Evolutionary conservation across 2,113 vertebrate species (phyloP).

Genomic region (Leucosticte australis): DNA sequence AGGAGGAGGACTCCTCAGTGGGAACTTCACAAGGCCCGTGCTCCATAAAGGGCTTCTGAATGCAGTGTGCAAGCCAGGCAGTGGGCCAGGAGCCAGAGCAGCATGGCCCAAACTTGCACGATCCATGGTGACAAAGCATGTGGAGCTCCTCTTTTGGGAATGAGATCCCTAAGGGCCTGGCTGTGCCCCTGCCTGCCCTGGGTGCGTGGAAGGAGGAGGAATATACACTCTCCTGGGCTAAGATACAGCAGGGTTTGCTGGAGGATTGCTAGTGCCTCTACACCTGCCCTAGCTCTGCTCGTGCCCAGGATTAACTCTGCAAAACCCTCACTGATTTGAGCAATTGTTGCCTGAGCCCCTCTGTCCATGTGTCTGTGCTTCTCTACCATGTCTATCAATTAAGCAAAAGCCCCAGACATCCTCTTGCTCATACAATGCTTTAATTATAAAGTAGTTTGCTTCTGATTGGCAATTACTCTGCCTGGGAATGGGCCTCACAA

Average conservation of each 20-base stretch:
- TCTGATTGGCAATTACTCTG: slow-evolving; percentile 46
- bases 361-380: not conserved
- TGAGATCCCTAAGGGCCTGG: slow-evolving; percentile 3
- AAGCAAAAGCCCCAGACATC: slow-evolving; percentile 13
- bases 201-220: not conserved
- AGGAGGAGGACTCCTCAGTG: not conserved
- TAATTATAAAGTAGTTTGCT: slow-evolving; percentile 49
- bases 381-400: not conserved
- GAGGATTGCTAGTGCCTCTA: not conserved
- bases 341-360: not conserved
- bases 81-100: not conserved
- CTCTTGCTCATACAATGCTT: slow-evolving; percentile 23
- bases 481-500: not conserved
- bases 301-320: not conserved
- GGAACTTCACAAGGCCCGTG: not conserved
- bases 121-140: not conserved
- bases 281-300: not conserved
- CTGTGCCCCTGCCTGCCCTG: not conserved
- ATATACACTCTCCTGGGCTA: not conserved
- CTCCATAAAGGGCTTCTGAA: not conserved
- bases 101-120: not conserved
- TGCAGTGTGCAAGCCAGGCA: accelerated
- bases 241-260: not conserved
- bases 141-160: slow-evolving; percentile 6
- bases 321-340: slow-evolving; percentile 12